Conservation (phyloP, 2,888 invertebrate genomes). For the Drosophila tripunctata region DNA sequence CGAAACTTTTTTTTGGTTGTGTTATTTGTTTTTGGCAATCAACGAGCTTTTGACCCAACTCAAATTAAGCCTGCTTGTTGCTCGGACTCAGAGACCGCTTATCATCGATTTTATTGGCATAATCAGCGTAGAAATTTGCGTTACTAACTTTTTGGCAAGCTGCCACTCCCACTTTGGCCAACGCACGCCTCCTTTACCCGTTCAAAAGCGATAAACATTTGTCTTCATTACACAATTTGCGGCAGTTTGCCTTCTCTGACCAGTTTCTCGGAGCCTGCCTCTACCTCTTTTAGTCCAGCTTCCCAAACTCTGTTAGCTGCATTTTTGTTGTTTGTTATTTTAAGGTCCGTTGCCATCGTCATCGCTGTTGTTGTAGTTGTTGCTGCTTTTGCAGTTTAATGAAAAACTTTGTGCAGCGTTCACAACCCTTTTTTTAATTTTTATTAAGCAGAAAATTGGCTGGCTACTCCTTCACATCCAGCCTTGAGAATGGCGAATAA, state of each 20-base stretch:
- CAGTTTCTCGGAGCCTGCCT: not conserved
- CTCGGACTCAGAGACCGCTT: conserved; percentile 38
- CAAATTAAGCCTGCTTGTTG: conserved; percentile 63
- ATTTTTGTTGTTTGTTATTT: conserved; percentile 42
- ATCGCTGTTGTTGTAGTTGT: conserved; percentile 8
- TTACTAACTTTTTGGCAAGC: conserved; percentile 68
- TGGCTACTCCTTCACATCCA: conserved; percentile 20
- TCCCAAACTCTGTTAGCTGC: conserved; percentile 17
- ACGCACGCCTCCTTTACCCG: conserved; percentile 26
- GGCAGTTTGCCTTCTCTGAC: conserved; percentile 41
- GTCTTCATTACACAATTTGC: conserved; percentile 76
- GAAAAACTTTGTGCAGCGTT: conserved; percentile 67
- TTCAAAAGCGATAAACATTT: conserved; percentile 70
- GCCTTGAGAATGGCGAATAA: conserved; percentile 5
- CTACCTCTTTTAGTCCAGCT: not conserved
- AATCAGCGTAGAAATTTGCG: conserved; percentile 74
- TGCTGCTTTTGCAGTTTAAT: conserved; percentile 62
- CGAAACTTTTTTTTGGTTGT: conserved; percentile 45
- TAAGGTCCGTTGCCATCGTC: conserved; percentile 22
- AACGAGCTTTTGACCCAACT: conserved; percentile 36
- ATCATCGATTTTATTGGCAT: conserved; percentile 78
- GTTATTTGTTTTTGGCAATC: conserved; percentile 44
- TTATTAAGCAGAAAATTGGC: conserved; percentile 77
- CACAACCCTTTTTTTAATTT: conserved; percentile 74
- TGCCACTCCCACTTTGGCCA: conserved; percentile 59